Conservation (phyloP, 1,140 invertebrate genomes). For the Acarapis woodi region DNA sequence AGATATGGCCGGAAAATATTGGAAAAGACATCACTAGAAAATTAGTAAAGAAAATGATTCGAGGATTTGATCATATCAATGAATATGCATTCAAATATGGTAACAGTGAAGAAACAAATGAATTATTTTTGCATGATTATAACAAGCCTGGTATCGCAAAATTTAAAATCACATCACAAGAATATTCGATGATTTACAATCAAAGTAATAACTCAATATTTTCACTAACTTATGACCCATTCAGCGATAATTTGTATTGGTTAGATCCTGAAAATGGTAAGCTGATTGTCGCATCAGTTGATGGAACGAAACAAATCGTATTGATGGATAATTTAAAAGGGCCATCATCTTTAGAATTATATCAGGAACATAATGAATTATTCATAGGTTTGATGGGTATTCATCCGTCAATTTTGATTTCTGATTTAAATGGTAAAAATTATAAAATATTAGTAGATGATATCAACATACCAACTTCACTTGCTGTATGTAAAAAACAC, state of each 20-base stretch:
- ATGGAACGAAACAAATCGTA: slow-evolving; percentile 16
- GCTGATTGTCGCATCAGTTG: slow-evolving; percentile 18
- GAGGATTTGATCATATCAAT: not conserved
- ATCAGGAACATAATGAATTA: slow-evolving; percentile 6
- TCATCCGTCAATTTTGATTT: slow-evolving; percentile 6
- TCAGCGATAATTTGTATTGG: slow-evolving; percentile 22
- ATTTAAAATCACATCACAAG: not conserved
- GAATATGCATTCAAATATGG: slow-evolving; percentile 14
- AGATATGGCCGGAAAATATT: slow-evolving; percentile 7
- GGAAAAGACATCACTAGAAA: not conserved
- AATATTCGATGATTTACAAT: not conserved
- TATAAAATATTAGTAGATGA: not conserved
- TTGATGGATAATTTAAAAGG: slow-evolving; percentile 5
- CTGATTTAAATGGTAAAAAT: slow-evolving; percentile 12
- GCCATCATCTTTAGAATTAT: slow-evolving; percentile 10
- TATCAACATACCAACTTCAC: slow-evolving; percentile 2
- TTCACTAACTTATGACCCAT: slow-evolving; percentile 21
- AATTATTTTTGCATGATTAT: slow-evolving; percentile 12
- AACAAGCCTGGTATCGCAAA: slow-evolving; percentile 2
- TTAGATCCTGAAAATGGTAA: slow-evolving; percentile 17
- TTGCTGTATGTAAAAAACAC: slow-evolving; percentile 5
- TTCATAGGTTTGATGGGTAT: slow-evolving; percentile 10
- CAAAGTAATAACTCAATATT: not conserved
- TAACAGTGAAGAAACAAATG: slow-evolving; percentile 20
- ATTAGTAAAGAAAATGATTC: too few species aligned